Percentiles rank a stretch among this genome's conserved stretches.
Evolutionary conservation across 1,140 invertebrate genomes (phyloP).

Genomic region (Colletes gigas): DNA sequence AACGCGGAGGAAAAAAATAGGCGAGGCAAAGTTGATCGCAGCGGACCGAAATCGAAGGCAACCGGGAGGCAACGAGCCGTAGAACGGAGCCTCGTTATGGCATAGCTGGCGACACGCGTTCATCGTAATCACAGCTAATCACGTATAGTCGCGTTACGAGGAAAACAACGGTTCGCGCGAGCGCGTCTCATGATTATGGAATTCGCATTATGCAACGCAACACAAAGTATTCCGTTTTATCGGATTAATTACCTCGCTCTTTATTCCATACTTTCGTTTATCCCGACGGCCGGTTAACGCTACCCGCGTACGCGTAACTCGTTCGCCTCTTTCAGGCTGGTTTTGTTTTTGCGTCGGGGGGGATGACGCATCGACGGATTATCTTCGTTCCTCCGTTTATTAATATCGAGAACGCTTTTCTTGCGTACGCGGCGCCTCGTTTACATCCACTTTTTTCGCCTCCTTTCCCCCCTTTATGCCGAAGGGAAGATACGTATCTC

Average conservation of each 20-base stretch:
- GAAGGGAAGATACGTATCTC: slow-evolving; percentile 15
- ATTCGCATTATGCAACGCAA: slow-evolving; percentile 60
- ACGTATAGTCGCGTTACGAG: slow-evolving; percentile 28
- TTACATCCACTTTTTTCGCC: too few species aligned
- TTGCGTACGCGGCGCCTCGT: neutral
- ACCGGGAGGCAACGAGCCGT: neutral
- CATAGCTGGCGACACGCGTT: slow-evolving; percentile 43
- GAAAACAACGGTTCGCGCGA: slow-evolving; percentile 29
- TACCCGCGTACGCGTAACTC: neutral
- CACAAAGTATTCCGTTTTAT: slow-evolving; percentile 57
- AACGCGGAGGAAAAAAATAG: too few species aligned
- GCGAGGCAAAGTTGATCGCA: too few species aligned
- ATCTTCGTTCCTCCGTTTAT: slow-evolving; percentile 42
- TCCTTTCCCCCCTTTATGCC: neutral
- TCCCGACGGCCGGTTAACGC: slow-evolving; percentile 25
- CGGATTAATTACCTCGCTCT: slow-evolving; percentile 54
- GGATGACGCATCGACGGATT: slow-evolving; percentile 52
- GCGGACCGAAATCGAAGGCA: too few species aligned
- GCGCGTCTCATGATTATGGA: slow-evolving; percentile 50
- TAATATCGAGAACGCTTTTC: slow-evolving; percentile 45
- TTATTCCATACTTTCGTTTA: slow-evolving; percentile 53
- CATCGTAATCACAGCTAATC: slow-evolving; percentile 51
- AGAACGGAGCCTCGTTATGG: slow-evolving; percentile 38
- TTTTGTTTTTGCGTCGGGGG: slow-evolving; percentile 38
- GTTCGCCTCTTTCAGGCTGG: slow-evolving; percentile 16